Conservation (phyloP, 2,888 invertebrate genomes). For the Coremacera marginata region DNA sequence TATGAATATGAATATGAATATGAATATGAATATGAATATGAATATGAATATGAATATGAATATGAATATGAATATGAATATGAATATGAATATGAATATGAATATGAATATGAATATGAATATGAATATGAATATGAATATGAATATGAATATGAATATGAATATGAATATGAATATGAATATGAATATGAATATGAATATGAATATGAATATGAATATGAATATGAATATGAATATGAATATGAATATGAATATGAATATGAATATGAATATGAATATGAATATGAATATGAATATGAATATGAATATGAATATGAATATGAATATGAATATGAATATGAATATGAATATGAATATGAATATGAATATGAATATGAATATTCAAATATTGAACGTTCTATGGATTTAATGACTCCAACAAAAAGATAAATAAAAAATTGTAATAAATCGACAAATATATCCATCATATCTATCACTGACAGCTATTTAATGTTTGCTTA, state of each 20-base stretch:
- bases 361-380: not conserved
- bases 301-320: not conserved
- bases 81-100: slow-evolving; percentile 1
- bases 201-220: slow-evolving; percentile 1
- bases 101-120: not conserved
- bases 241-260: not conserved
- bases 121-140: not conserved
- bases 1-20: not conserved
- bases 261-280: not conserved
- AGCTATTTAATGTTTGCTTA: no score
- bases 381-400: no score
- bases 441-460: no score
- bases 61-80: not conserved
- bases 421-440: no score
- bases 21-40: slow-evolving; percentile 3
- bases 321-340: slow-evolving; percentile 3
- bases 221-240: not conserved
- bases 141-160: slow-evolving; percentile 3
- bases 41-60: slow-evolving; percentile 3
- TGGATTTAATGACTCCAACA: no score
- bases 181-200: not conserved
- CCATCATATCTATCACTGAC: no score
- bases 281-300: slow-evolving; percentile 3
- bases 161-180: slow-evolving; percentile 3
- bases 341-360: not conserved